Percentiles rank a stretch among this genome's conserved stretches.
Evolutionary conservation across 2,797 vertebrate genomes (phyloP).

Genomic region (Cygnus olor): DNA sequence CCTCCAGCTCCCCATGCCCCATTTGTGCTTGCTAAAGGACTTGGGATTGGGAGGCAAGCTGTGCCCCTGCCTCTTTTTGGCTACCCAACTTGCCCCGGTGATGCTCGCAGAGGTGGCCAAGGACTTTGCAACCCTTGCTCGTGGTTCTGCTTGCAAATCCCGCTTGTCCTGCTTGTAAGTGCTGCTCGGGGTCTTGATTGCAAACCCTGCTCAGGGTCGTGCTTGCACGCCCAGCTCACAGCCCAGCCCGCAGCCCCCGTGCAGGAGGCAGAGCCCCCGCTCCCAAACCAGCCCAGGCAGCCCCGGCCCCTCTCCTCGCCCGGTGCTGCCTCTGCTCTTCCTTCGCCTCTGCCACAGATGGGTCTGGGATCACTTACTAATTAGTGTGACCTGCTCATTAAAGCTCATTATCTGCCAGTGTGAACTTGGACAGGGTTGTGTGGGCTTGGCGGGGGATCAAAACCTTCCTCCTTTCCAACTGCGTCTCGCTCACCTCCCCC

Average conservation of each 20-base stretch:
- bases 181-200: neutral
- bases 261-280: neutral
- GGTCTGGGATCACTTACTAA: slow-evolving; percentile 64
- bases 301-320: neutral
- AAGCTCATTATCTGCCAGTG: slow-evolving; percentile 66
- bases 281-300: neutral
- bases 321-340: neutral
- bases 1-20: neutral
- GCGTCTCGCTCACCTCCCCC: neutral
- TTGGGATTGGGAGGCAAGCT: neutral
- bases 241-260: neutral
- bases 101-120: neutral
- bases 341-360: slow-evolving; percentile 26
- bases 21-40: neutral
- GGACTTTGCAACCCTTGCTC: neutral
- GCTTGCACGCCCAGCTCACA: neutral
- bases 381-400: slow-evolving; percentile 68
- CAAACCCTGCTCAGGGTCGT: neutral
- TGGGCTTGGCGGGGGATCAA: slow-evolving; percentile 26
- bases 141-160: neutral
- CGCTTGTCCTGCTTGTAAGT: neutral
- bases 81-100: neutral
- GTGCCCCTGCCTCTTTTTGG: neutral
- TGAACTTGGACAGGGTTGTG: slow-evolving; percentile 52
- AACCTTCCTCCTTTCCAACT: slow-evolving; percentile 9